These are phyloP conservation scores for Lysiphlebus fabarum DNA, from an alignment of 1,140 invertebrate species.

Conservation along the genomic window DNA sequence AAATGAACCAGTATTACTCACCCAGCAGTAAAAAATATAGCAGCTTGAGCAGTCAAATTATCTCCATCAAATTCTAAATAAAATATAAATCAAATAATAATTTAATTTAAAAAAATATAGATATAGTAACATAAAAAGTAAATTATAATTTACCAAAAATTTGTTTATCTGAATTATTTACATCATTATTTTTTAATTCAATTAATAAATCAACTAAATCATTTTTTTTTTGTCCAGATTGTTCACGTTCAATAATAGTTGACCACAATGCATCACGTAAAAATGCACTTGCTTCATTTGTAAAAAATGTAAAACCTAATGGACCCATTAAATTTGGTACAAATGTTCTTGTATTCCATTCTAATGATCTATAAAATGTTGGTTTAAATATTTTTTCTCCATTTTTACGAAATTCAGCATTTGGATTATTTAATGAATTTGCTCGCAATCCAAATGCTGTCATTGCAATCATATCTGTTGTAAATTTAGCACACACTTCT, in stretches of 20 bases:
- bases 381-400: slow-evolving; percentile 39
- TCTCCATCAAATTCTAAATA: slow-evolving; percentile 32
- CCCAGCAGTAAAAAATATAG: slow-evolving; percentile 53
- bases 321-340: slow-evolving; percentile 33
- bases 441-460: slow-evolving; percentile 61
- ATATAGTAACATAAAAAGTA: no score
- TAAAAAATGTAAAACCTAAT: slow-evolving; percentile 33
- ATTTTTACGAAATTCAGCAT: slow-evolving; percentile 38
- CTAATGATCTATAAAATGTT: slow-evolving; percentile 28
- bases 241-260: slow-evolving; percentile 37
- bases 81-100: not conserved
- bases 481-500: slow-evolving; percentile 53
- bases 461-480: slow-evolving; percentile 61
- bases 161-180: not conserved
- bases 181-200: slow-evolving; percentile 51
- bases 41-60: slow-evolving; percentile 34
- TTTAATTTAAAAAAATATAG: no score
- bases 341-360: slow-evolving; percentile 46
- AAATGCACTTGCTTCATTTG: slow-evolving; percentile 28
- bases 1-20: no score
- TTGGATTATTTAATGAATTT: slow-evolving; percentile 56
- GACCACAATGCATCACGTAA: slow-evolving; percentile 36
- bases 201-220: slow-evolving; percentile 62
- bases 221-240: slow-evolving; percentile 45
- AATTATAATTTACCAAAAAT: not conserved